A percentile compares a stretch with the other conserved stretches of the same genome.
phyloP scores from a whole-genome alignment of 2,888 invertebrate genomes.

The Zelleria hepariella region DNA sequence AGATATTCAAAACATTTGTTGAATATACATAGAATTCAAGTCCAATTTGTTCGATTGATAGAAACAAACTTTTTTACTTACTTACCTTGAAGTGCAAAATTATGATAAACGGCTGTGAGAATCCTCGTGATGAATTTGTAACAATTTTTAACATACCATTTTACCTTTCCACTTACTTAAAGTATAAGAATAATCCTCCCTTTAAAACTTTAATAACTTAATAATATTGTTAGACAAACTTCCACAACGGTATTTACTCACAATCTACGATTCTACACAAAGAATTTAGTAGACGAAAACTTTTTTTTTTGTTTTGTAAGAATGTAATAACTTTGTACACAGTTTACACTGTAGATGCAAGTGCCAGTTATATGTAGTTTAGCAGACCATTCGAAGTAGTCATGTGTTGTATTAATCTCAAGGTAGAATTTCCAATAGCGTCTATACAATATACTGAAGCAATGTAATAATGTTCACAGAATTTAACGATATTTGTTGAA shows the following conservation, averaged over 20 bases:
- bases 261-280: constrained; percentile 2
- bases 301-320: not conserved
- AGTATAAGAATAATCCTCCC: not conserved
- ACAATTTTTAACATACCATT: constrained; percentile 5
- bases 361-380: not conserved
- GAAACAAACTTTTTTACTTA: no score
- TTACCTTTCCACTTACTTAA: constrained; percentile 8
- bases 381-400: not conserved
- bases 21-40: no score
- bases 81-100: constrained; percentile 30
- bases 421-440: not conserved
- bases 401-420: not conserved
- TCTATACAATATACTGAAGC: not conserved
- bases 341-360: not conserved
- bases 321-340: not conserved
- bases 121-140: constrained; percentile 36
- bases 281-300: constrained; percentile 2
- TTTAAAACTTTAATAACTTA: constrained; percentile 5
- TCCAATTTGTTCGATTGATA: no score
- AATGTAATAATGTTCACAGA: not conserved
- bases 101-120: constrained; percentile 46
- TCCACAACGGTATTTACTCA: not conserved
- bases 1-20: no score
- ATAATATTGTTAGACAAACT: not conserved
- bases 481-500: not conserved